Evolutionary conservation across 2,888 invertebrate genomes (phyloP), one percentile per base, ranked within the genome.

Genomic region (Peribatodes rhomboidaria): DNA sequence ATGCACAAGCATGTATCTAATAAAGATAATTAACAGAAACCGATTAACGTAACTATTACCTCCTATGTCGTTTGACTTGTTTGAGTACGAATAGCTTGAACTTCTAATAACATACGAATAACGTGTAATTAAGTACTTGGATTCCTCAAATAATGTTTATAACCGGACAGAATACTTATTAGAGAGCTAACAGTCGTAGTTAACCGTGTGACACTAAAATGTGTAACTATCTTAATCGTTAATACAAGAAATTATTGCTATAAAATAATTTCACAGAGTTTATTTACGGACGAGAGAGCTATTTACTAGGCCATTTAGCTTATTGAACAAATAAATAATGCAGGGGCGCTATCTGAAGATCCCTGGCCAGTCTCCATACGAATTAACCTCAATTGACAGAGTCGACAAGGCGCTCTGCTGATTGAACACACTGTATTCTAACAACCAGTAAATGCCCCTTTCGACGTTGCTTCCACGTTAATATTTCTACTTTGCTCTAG

Each of bases 361-460:
- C 89, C 87, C 86, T 90, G 87, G 85, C 82, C 87, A 86, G 90
- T 87, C 91, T 92, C 87, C 86, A 84, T 88, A 88, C 79, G 83
- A 93, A 92, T 93, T 93, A 92, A 93, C 92, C 92, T 90, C 93
- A 93, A 93, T 93, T 93, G 93, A 92, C 84, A 81, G 86, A 81
- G 83, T 81, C 86, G 87, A 87, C 88, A 80, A 91, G 91, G 91
- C 90, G 89, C 90, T 90, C 88, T 86, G 88, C 86, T 92, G 90
- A 92, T 92, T 93, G 92, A 90, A 90, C 85, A 85, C 84, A 83
- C 82, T 83, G 83, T 69, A 70, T 67, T 69, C 71, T 84, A 82
- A 80, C 83, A 82, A 80, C 79, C 79, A 83, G 85, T 83, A 79
- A 86, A 82, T 81, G 78, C 70, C 72, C 73, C 80, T 79, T 78